These are phyloP conservation scores for Spilogale gracilis DNA, from an alignment of 2,113 vertebrate species.

Conservation along the genomic window DNA sequence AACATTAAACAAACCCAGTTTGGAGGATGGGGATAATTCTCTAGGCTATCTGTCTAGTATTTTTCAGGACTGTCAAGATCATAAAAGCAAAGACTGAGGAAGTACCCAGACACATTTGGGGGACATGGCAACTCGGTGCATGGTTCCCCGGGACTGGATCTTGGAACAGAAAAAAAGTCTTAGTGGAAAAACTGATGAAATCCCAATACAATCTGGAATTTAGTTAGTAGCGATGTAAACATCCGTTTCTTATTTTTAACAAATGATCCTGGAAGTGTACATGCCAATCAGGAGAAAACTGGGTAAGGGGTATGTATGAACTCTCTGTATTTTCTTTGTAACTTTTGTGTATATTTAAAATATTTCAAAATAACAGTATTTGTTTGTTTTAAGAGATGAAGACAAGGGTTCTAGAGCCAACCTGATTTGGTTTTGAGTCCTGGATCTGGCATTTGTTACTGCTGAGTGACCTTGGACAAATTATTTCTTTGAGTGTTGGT, in stretches of 20 bases:
- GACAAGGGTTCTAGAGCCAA: neutral
- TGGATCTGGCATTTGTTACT: conserved; percentile 12
- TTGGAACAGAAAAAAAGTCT: neutral
- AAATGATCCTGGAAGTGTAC: neutral
- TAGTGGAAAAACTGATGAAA: neutral
- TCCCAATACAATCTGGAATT: neutral
- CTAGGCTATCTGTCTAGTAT: neutral
- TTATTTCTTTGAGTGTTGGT: conserved; percentile 47
- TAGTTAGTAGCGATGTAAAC: neutral
- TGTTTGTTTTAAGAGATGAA: conserved; percentile 26
- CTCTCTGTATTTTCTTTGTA: neutral
- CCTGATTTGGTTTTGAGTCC: neutral
- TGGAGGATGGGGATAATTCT: neutral
- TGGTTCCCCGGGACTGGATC: neutral
- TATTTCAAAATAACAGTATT: neutral
- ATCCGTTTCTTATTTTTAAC: neutral
- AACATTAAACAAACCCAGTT: neutral
- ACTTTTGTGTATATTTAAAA: neutral
- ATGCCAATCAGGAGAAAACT: neutral
- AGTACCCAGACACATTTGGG: neutral
- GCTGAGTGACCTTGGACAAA: conserved; percentile 39
- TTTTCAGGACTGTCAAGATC: neutral
- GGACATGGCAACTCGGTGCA: neutral
- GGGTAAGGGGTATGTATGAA: neutral
- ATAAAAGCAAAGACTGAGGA: neutral